Conservation (phyloP, 2,797 vertebrate species). For the Botia kubotai region DNA sequence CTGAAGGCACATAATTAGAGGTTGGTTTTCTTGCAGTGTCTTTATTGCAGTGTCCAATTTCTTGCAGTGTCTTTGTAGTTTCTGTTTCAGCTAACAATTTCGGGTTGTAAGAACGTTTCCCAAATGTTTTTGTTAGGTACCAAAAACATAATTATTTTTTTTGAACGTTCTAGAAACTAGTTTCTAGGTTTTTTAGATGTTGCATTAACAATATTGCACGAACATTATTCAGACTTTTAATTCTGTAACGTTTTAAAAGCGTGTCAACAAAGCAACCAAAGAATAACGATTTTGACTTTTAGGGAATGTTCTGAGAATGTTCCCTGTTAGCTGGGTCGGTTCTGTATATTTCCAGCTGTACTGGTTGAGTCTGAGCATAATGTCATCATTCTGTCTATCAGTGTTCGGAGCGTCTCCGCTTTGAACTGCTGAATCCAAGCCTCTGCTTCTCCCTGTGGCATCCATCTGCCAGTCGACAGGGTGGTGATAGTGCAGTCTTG, state of each 20-base stretch:
- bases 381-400: constrained; percentile 39
- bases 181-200: too few species aligned
- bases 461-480: constrained; percentile 49
- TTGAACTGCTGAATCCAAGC: constrained; percentile 46
- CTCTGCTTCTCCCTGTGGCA: constrained; percentile 46
- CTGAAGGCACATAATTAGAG: constrained; percentile 46
- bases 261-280: too few species aligned
- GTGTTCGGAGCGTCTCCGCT: constrained; percentile 49
- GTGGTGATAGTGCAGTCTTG: constrained; percentile 59
- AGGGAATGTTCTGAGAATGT: too few species aligned
- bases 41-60: constrained; percentile 11
- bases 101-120: too few species aligned
- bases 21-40: constrained; percentile 25
- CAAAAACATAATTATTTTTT: too few species aligned
- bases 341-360: constrained; percentile 18
- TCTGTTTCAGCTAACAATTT: too few species aligned
- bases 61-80: constrained; percentile 16
- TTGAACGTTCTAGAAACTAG: too few species aligned
- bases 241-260: too few species aligned
- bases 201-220: too few species aligned
- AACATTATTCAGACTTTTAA: too few species aligned
- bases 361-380: constrained; percentile 33
- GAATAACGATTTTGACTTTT: too few species aligned
- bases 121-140: too few species aligned
- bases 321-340: neutral